These are phyloP conservation scores for Cairina moschata DNA, from an alignment of 2,113 vertebrate species.

Conservation along the genomic window DNA sequence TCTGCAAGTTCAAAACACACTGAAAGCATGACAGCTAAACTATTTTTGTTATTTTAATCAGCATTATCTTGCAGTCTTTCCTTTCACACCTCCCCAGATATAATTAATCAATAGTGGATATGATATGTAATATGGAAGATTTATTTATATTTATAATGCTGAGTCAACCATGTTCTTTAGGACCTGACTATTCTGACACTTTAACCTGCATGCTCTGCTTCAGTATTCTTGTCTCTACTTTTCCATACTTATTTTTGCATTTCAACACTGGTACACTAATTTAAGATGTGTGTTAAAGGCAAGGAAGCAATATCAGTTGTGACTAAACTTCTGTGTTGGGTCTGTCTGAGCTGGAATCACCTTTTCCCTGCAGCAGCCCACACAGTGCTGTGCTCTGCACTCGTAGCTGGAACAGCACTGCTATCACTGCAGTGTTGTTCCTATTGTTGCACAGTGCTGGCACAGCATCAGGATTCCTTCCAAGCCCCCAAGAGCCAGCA, in stretches of 20 bases:
- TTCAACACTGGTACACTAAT: neutral
- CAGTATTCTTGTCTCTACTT: neutral
- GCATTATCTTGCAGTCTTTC: neutral
- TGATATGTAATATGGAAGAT: neutral
- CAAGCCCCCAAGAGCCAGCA: too few species aligned
- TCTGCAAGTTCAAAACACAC: neutral
- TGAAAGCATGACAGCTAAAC: neutral
- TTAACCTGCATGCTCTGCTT: neutral
- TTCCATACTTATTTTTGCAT: neutral
- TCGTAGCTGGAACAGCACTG: too few species aligned
- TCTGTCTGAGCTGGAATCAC: too few species aligned
- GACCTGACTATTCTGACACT: neutral
- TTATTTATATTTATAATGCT: neutral
- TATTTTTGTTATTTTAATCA: neutral
- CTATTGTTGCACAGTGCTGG: too few species aligned
- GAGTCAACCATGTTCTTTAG: neutral
- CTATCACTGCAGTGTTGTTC: too few species aligned
- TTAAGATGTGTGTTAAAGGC: neutral
- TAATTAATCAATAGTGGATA: neutral
- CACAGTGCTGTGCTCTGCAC: too few species aligned
- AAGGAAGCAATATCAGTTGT: neutral
- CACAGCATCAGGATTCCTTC: too few species aligned
- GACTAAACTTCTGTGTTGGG: neutral
- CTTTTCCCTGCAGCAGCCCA: too few species aligned
- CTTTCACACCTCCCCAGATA: neutral